Conservation (phyloP, 2,113 vertebrate species). For the Pteruthius melanotis region DNA sequence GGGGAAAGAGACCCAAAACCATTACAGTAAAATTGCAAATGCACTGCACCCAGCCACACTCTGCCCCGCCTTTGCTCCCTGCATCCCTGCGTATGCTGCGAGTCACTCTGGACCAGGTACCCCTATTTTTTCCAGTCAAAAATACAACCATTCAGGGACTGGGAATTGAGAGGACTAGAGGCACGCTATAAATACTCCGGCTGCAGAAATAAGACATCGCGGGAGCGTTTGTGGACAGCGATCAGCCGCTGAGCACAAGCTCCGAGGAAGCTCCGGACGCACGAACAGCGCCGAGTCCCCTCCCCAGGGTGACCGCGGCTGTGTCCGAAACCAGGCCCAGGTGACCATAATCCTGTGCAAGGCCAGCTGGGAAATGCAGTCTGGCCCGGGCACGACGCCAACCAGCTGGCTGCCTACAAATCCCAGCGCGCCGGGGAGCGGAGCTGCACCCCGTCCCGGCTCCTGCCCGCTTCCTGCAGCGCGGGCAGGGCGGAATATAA, state of each 20-base stretch:
- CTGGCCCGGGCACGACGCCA: not conserved
- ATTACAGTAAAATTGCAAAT: not conserved
- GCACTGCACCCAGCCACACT: rapidly evolving
- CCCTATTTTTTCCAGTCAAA: not conserved
- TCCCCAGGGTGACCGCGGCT: not conserved
- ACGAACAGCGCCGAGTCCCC: no score
- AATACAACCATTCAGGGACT: not conserved
- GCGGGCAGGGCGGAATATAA: not conserved
- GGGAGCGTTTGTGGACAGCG: rapidly evolving
- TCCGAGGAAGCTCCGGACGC: rapidly evolving
- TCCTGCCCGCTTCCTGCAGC: not conserved
- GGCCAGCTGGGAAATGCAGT: not conserved
- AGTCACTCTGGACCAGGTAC: not conserved
- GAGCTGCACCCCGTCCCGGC: not conserved
- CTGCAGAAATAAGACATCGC: not conserved
- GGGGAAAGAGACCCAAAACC: not conserved
- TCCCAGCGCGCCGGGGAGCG: not conserved
- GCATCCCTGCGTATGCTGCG: rapidly evolving
- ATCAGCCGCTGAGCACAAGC: rapidly evolving
- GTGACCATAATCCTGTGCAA: not conserved
- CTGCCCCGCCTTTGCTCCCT: not conserved
- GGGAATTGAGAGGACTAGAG: not conserved
- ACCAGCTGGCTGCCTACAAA: not conserved
- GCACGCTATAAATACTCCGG: not conserved
- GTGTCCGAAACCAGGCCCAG: rapidly evolving